phyloP scores from a whole-genome alignment of 2,113 vertebrate genomes.

The Mesembrinibis cayennensis region DNA sequence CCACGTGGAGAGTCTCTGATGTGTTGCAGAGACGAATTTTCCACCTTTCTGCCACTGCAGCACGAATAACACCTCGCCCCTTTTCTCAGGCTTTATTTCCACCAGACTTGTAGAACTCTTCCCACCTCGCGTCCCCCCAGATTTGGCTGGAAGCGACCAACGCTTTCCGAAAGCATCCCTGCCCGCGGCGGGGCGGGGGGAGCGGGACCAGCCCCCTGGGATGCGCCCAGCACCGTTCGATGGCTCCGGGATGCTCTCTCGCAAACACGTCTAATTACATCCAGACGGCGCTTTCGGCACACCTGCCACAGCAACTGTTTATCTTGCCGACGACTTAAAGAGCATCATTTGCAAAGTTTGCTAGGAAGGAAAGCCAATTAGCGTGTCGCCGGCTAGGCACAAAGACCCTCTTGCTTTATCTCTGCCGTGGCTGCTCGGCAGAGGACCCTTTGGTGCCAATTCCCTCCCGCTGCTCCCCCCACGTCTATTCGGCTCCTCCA shows the following conservation, averaged over 20 bases:
- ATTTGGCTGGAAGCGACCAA: neutral
- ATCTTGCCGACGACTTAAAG: neutral
- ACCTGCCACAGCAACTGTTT: neutral
- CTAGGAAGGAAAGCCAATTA: neutral
- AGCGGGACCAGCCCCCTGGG: neutral
- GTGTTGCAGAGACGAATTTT: neutral
- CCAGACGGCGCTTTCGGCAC: neutral
- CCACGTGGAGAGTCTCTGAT: neutral
- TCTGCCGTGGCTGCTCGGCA: accelerated
- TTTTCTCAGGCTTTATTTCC: neutral
- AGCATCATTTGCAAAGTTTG: neutral
- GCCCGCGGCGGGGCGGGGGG: accelerated
- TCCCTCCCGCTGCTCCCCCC: neutral
- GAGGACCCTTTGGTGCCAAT: neutral
- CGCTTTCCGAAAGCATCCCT: neutral
- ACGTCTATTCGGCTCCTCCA: neutral
- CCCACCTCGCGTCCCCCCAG: accelerated
- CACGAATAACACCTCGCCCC: neutral
- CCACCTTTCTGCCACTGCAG: neutral
- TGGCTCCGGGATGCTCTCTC: neutral
- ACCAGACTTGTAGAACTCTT: neutral
- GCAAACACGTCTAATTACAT: neutral
- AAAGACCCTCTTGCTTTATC: neutral
- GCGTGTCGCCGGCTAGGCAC: neutral
- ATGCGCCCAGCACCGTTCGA: neutral